A percentile compares a stretch with the other conserved stretches of the same genome.
Evolutionary conservation across 1,140 invertebrate species (phyloP).

Genomic region (Pachyrhynchus sulphureomaculatus): DNA sequence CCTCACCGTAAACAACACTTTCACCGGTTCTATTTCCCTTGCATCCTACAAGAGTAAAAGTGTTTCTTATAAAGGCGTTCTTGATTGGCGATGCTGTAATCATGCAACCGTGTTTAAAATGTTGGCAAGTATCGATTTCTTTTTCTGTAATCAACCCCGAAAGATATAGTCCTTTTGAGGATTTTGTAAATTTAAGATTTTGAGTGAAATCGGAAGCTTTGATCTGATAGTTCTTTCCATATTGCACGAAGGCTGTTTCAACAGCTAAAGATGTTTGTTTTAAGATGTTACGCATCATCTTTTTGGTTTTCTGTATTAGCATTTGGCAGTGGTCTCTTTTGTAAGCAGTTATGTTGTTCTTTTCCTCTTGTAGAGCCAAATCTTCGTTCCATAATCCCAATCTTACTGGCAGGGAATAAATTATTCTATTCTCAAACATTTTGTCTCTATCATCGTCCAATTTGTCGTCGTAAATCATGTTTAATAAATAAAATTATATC

Average conservation of each 20-base stretch:
- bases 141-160: conserved; percentile 44
- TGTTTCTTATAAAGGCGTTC: conserved; percentile 42
- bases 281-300: conserved; percentile 46
- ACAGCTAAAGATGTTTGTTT: conserved; percentile 34
- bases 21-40: conserved; percentile 32
- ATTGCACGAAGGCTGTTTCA: conserved; percentile 34
- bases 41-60: conserved; percentile 40
- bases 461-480: conserved; percentile 26
- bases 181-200: conserved; percentile 21
- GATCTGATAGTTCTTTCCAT: conserved; percentile 43
- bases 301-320: conserved; percentile 43
- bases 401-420: conserved; percentile 40
- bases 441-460: conserved; percentile 28
- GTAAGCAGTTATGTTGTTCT: conserved; percentile 38
- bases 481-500: neutral
- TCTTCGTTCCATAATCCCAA: conserved; percentile 48
- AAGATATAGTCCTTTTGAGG: conserved; percentile 40
- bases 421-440: conserved; percentile 41
- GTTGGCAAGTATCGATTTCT: conserved; percentile 42
- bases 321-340: conserved; percentile 45
- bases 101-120: conserved; percentile 45
- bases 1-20: conserved; percentile 43
- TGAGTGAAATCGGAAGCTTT: conserved; percentile 36
- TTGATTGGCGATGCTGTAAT: conserved; percentile 39
- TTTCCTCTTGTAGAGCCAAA: conserved; percentile 40